Conservation (phyloP, 2,888 invertebrate genomes). For the Pecten maximus region DNA sequence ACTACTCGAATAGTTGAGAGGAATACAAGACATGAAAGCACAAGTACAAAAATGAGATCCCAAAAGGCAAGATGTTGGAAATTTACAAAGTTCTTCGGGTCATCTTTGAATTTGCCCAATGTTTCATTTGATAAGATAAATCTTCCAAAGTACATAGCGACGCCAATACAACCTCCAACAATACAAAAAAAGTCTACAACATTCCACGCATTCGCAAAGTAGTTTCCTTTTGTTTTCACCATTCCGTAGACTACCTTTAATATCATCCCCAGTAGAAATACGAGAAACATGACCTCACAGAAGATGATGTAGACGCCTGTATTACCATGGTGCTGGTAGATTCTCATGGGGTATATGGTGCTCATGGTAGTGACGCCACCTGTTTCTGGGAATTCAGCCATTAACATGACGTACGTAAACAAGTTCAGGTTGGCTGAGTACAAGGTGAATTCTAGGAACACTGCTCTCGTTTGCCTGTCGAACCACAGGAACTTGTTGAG, state of each 20-base stretch:
- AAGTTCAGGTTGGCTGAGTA: conserved; percentile 74
- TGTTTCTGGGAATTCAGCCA: conserved; percentile 75
- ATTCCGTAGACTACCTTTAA: conserved; percentile 58
- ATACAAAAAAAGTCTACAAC: conserved; percentile 64
- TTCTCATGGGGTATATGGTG: conserved; percentile 64
- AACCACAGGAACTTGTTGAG: conserved; percentile 68
- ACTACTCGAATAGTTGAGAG: conserved; percentile 67
- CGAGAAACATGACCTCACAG: conserved; percentile 63
- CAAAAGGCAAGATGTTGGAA: conserved; percentile 71
- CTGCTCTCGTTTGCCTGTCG: conserved; percentile 71
- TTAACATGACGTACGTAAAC: conserved; percentile 71
- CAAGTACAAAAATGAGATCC: conserved; percentile 65
- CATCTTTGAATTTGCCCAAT: conserved; percentile 63
- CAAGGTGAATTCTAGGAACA: conserved; percentile 75
- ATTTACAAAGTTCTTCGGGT: conserved; percentile 70
- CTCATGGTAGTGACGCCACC: conserved; percentile 71
- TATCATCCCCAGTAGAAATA: conserved; percentile 61
- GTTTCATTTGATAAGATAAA: conserved; percentile 58
- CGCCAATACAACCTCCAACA: conserved; percentile 55
- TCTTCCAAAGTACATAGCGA: conserved; percentile 63
- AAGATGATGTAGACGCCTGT: conserved; percentile 63
- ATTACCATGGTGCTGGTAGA: conserved; percentile 65
- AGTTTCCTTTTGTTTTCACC: conserved; percentile 56
- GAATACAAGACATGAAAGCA: conserved; percentile 66
- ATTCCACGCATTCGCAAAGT: conserved; percentile 67